Percentiles rank a stretch among this genome's conserved stretches.
Conservation (phyloP, 2,113 vertebrate species). For the Semnopithecus entellus region DNA sequence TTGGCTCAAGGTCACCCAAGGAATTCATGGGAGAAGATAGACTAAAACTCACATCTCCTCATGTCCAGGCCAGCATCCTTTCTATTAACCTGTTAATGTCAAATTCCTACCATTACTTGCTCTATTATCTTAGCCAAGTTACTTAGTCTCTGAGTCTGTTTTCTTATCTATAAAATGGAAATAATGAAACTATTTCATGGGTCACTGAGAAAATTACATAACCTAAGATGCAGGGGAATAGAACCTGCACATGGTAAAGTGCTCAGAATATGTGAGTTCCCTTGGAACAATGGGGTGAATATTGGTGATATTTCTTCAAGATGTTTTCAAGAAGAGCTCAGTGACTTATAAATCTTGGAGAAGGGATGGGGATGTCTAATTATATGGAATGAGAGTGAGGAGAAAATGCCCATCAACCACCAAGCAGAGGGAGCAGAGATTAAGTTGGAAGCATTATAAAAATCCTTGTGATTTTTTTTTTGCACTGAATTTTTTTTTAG, state of each 20-base stretch:
- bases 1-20: not conserved
- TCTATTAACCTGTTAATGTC: not conserved
- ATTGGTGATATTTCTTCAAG: not conserved
- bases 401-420: not conserved
- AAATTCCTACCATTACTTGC: not conserved
- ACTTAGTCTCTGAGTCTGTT: not conserved
- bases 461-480: not conserved
- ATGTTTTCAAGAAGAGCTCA: not conserved
- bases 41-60: conserved; percentile 1
- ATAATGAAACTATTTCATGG: not conserved
- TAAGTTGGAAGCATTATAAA: not conserved
- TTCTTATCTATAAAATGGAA: not conserved
- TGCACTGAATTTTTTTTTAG: not conserved
- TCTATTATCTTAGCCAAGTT: not conserved
- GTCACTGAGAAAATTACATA: not conserved
- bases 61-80: not conserved
- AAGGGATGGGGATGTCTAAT: not conserved
- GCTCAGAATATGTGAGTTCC: not conserved
- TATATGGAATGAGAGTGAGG: not conserved
- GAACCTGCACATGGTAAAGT: not conserved
- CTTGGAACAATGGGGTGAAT: not conserved
- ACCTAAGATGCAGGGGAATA: not conserved
- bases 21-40: not conserved
- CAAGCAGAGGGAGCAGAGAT: not conserved
- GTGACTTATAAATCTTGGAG: not conserved